These are phyloP conservation scores for Argyrosomus japonicus DNA, from an alignment of 2,113 vertebrate species.

Conservation along the genomic window DNA sequence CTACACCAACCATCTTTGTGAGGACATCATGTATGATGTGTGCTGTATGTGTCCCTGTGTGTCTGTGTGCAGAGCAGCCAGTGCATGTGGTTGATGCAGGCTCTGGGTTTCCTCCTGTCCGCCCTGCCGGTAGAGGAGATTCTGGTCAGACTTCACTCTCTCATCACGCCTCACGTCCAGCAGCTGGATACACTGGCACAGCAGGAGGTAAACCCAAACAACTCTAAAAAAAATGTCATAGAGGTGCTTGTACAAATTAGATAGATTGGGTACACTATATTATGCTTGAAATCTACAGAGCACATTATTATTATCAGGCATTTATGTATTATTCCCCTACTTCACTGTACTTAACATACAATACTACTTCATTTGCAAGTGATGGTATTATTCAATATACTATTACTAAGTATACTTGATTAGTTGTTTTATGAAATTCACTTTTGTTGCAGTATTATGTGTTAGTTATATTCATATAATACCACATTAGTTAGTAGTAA, in stretches of 20 bases:
- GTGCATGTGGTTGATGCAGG: constrained; percentile 99
- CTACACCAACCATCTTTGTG: neutral
- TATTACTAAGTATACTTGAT: no score
- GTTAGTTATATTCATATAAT: neutral
- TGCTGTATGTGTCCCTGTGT: constrained; percentile 16
- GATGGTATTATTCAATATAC: no score
- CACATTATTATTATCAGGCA: no score
- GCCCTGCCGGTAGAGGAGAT: constrained; percentile 93
- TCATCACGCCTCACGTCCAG: constrained; percentile 95
- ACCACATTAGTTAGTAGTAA: neutral
- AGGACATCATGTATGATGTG: constrained; percentile 22
- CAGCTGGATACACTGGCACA: constrained; percentile 92
- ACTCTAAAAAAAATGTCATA: no score
- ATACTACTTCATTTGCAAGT: neutral
- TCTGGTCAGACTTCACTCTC: constrained; percentile 90
- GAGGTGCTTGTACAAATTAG: no score
- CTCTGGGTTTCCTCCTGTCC: constrained; percentile 95
- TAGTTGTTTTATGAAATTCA: no score
- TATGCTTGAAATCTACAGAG: no score
- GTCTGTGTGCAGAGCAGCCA: constrained; percentile 90
- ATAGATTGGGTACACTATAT: neutral
- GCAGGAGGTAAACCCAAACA: constrained; percentile 82
- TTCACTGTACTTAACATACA: neutral
- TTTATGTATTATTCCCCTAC: no score
- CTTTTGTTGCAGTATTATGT: neutral